These are phyloP conservation scores for Ptychadena robeensis DNA, from an alignment of 2,797 vertebrate genomes.

Conservation along the genomic window DNA sequence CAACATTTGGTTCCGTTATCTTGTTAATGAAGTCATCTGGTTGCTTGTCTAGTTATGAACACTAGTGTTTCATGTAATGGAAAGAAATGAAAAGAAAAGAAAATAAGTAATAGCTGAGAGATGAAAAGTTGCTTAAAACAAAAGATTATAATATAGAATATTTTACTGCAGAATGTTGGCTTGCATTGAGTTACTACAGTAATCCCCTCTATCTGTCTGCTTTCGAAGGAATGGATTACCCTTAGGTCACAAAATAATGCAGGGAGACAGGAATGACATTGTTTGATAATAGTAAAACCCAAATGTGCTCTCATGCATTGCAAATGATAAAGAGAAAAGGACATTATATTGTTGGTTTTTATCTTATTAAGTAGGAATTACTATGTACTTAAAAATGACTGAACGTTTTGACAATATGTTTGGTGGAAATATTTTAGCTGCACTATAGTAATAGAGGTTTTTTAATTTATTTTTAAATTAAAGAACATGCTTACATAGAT, in stretches of 20 bases:
- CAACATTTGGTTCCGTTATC: too few species aligned
- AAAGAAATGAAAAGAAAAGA: background rate
- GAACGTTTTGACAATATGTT: conserved; percentile 17
- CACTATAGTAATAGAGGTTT: conserved; percentile 19
- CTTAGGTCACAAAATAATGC: conserved; percentile 53
- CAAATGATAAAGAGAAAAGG: conserved; percentile 48
- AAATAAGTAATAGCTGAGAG: background rate
- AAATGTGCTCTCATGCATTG: conserved; percentile 43
- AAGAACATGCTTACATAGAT: background rate
- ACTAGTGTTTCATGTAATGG: background rate
- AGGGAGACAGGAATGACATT: conserved; percentile 46
- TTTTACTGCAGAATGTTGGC: conserved; percentile 38
- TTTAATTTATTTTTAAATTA: conserved; percentile 13
- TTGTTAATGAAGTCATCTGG: too few species aligned
- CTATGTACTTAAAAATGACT: conserved; percentile 24
- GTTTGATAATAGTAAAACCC: conserved; percentile 47
- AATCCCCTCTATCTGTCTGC: conserved; percentile 47
- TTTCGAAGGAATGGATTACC: conserved; percentile 47
- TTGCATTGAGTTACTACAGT: conserved; percentile 31
- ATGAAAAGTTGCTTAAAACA: conserved; percentile 25
- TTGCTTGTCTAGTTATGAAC: too few species aligned
- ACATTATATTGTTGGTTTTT: conserved; percentile 33
- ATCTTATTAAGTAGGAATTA: conserved; percentile 43
- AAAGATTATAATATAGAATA: conserved; percentile 15
- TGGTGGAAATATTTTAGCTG: conserved; percentile 18